A percentile compares a stretch with the other conserved stretches of the same genome.
Evolutionary conservation across 2,888 invertebrate genomes (phyloP).

Genomic region (Metellina segmentata): DNA sequence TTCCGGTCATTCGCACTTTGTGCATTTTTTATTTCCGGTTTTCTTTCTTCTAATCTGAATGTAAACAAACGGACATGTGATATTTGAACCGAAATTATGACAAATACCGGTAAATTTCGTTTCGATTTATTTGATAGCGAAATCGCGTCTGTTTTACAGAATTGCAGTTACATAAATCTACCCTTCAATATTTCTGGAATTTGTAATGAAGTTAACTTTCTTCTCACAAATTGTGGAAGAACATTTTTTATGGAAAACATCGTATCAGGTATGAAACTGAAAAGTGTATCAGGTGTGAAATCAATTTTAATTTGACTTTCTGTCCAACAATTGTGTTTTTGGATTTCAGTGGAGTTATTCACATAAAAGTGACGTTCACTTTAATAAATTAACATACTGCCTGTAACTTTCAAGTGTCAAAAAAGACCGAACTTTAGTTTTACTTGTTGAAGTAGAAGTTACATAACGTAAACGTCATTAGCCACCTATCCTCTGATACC

Average conservation of each 20-base stretch:
- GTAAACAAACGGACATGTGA: too few relatives aligned
- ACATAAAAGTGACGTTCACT: too few relatives aligned
- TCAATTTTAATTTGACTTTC: background rate
- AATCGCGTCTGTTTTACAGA: conserved; percentile 12
- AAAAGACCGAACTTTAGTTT: background rate
- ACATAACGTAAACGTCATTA: too few relatives aligned
- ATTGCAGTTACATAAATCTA: conserved; percentile 62
- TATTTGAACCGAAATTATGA: background rate
- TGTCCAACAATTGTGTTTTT: background rate
- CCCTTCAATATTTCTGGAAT: conserved; percentile 50
- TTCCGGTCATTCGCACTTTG: too few relatives aligned
- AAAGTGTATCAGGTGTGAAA: background rate
- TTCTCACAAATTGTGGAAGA: conserved; percentile 47
- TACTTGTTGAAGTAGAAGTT: too few relatives aligned
- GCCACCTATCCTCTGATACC: too few relatives aligned
- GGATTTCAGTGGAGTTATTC: background rate
- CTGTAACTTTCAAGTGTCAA: background rate
- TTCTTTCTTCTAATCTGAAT: too few relatives aligned
- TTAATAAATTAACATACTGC: background rate
- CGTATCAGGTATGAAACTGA: conserved; percentile 16
- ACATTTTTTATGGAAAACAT: conserved; percentile 28
- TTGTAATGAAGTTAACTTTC: conserved; percentile 54
- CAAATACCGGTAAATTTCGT: conserved; percentile 17
- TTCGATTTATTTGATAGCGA: conserved; percentile 57
- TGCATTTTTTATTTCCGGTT: too few relatives aligned